Evolutionary conservation across 2,113 vertebrate species (phyloP).

Genomic region (Tricholaema leucomelas): DNA sequence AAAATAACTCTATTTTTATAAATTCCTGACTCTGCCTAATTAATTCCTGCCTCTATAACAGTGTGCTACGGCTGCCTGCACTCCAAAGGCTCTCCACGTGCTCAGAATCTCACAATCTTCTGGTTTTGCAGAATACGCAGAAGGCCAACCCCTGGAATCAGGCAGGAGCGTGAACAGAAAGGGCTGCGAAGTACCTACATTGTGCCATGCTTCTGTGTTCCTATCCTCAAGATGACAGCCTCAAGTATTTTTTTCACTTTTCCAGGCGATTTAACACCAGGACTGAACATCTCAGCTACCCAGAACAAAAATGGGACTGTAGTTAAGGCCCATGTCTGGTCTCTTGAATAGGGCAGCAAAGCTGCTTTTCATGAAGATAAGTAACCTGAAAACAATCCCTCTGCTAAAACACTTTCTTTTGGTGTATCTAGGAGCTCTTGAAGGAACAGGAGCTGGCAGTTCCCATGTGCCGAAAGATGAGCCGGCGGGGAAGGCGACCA

Average conservation of each 20-base stretch:
- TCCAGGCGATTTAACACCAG: not conserved
- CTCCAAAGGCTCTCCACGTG: not conserved
- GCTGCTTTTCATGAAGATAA: not conserved
- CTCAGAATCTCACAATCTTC: not conserved
- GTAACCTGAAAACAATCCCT: not conserved
- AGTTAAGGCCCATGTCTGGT: not conserved
- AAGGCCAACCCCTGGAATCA: fast-evolving
- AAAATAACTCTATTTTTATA: too few relatives aligned
- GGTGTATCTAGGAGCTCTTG: too few relatives aligned
- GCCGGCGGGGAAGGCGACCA: too few relatives aligned
- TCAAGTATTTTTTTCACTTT: not conserved
- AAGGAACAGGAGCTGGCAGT: too few relatives aligned
- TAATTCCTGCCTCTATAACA: too few relatives aligned
- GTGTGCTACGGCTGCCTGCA: not conserved
- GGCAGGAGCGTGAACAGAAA: not conserved
- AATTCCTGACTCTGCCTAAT: too few relatives aligned
- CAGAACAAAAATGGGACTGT: not conserved
- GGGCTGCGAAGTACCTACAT: not conserved
- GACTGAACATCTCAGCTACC: not conserved
- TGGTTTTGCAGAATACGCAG: not conserved
- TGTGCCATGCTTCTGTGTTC: not conserved
- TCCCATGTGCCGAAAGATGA: too few relatives aligned
- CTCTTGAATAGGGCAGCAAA: not conserved
- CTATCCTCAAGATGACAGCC: not conserved
- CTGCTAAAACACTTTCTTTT: not conserved